These are phyloP conservation scores for Podilymbus podiceps DNA, from an alignment of 2,113 vertebrate species.

Conservation along the genomic window DNA sequence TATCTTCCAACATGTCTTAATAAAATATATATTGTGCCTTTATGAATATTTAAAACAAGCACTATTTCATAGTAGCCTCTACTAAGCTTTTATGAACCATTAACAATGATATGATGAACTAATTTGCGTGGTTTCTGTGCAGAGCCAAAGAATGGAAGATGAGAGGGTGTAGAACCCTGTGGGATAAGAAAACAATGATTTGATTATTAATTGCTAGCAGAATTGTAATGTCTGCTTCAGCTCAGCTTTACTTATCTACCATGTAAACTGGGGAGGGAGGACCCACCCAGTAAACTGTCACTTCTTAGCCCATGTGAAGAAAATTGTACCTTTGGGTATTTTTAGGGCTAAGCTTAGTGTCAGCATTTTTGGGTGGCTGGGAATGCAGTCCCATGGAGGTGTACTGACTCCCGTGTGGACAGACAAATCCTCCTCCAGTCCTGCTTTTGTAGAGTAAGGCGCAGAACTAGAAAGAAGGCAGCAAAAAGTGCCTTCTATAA, in stretches of 20 bases:
- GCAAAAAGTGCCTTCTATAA: background rate
- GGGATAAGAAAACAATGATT: slow-evolving; percentile 20
- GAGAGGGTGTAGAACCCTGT: background rate
- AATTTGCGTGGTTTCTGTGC: slow-evolving; percentile 9
- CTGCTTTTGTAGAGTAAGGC: background rate
- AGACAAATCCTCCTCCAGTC: background rate
- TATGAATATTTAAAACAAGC: slow-evolving; percentile 71
- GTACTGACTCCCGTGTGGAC: rapidly evolving
- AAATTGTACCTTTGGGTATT: background rate
- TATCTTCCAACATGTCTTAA: slow-evolving; percentile 52
- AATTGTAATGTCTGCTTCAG: background rate
- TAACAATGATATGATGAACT: slow-evolving; percentile 28
- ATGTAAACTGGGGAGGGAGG: background rate
- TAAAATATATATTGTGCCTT: slow-evolving; percentile 68
- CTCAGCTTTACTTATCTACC: background rate
- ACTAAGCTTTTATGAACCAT: slow-evolving; percentile 60
- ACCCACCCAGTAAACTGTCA: background rate
- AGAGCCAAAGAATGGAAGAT: background rate
- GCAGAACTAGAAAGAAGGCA: background rate
- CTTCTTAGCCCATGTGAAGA: background rate
- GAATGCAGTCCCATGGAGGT: background rate
- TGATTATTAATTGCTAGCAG: slow-evolving; percentile 28
- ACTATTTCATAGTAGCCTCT: slow-evolving; percentile 64
- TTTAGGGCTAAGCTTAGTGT: background rate
- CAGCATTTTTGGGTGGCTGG: background rate